Base-by-base conservation (phyloP, 2,888 invertebrate species). In the Pheosia tremula region DNA sequence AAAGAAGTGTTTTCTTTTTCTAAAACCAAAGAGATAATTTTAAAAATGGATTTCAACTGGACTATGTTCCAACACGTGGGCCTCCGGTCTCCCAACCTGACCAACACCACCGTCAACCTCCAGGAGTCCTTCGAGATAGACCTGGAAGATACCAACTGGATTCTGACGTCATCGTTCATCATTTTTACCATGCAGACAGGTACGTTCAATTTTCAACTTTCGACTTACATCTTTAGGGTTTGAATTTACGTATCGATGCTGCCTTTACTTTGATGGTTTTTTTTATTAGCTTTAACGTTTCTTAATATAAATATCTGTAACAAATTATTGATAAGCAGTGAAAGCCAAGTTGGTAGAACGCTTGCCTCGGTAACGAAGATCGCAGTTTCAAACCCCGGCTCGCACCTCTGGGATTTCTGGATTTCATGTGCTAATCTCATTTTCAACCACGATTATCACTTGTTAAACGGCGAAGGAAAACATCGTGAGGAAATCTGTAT, bases 111-210 rank as follows among this genome's bases (percentile, higher is more conserved):
- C 0, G 87, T 86, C 6, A 90, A 71, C 61, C 94, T 95, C 0
- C 95, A 96, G 57, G 91, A 95, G 13, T 97, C 95, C 77, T 95
- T 97, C 45, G 95, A 95, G 65, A 94, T 95, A 7, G 98, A 97
- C 79, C 87, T 94, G 57, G 97, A 97, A 80, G 98, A 98, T 80
- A 96, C 97, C 11, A 97, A 97, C 75, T 98, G 98, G 98, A 97
- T 98, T 55, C 94, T 98, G 63, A 97, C 97, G 0, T 80, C 79
- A 3, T 83, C 83, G 0, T 84, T 84, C 60, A 83, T 84, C 79
- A 97, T 98, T 71, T 97, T 98, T 83, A 98, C 98, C 3, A 98
- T 98, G 98, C 98, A 98, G 91, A 97, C 98, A 68, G 98, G 97
- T 97, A 86, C 65, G 74, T 11, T 47, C n/a, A 11, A n/a, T n/a